Percentiles rank a stretch among this genome's conserved stretches.
phyloP scores from a whole-genome alignment of 2,888 invertebrate genomes.

The Pinctada fucata region DNA sequence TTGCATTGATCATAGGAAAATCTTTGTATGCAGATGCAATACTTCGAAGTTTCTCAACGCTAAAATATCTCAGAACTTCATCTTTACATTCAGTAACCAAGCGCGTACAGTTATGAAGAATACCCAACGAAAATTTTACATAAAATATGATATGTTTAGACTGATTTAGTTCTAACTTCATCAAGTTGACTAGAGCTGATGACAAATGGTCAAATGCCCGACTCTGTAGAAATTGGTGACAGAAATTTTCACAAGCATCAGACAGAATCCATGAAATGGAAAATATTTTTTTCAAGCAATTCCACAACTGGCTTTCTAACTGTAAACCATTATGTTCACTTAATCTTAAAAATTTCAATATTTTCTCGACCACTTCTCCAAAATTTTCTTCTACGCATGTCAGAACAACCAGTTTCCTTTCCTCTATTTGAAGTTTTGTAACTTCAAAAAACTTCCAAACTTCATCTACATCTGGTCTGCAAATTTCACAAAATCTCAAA shows the following conservation, averaged over 20 bases:
- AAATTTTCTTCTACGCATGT: not conserved
- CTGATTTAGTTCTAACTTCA: constrained; percentile 15
- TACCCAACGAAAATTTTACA: constrained; percentile 70
- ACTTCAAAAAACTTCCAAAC: not conserved
- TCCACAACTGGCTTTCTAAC: constrained; percentile 36
- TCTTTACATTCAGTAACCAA: constrained; percentile 54
- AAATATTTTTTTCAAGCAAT: constrained; percentile 57
- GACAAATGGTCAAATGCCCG: constrained; percentile 39
- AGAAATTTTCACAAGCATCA: constrained; percentile 62
- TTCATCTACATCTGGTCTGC: not conserved
- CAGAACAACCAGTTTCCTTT: not conserved
- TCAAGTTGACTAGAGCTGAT: constrained; percentile 34
- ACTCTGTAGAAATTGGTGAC: constrained; percentile 56
- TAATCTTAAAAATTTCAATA: not conserved
- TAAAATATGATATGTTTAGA: constrained; percentile 39
- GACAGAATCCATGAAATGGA: constrained; percentile 69
- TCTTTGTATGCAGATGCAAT: constrained; percentile 36
- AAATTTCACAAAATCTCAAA: not conserved
- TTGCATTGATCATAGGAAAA: constrained; percentile 65
- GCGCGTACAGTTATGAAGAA: constrained; percentile 71
- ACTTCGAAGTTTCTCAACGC: constrained; percentile 54
- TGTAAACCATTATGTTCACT: not conserved
- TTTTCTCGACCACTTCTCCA: not conserved
- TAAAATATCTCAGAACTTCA: constrained; percentile 52
- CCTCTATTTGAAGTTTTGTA: not conserved